Conservation (phyloP, 2,888 invertebrate genomes). For the Argyresthia goedartella region DNA sequence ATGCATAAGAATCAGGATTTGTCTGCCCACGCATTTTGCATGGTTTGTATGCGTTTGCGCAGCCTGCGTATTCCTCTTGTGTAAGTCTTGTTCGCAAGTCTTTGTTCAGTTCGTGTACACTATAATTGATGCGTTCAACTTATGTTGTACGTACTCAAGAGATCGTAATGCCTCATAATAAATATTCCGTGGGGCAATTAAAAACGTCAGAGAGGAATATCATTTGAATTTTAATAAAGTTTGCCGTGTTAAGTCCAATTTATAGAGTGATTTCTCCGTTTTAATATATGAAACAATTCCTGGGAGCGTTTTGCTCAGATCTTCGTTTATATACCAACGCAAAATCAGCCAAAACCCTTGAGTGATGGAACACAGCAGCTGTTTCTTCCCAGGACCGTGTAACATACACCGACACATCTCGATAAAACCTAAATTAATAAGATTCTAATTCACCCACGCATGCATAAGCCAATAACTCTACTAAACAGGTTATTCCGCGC, state of each 20-base stretch:
- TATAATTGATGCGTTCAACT: constrained; percentile 1
- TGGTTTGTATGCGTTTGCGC: not conserved
- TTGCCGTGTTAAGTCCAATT: no score
- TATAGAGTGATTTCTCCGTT: no score
- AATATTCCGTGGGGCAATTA: not conserved
- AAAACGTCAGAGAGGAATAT: no score
- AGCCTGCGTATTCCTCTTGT: not conserved
- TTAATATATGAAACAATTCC: no score
- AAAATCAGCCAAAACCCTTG: no score
- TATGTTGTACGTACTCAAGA: not conserved
- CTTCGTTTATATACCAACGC: no score
- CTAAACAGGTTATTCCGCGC: not conserved
- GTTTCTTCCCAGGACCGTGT: not conserved
- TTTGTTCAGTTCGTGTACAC: not conserved
- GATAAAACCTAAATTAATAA: not conserved
- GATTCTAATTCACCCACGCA: not conserved
- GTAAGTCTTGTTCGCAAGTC: not conserved
- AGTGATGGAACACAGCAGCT: no score
- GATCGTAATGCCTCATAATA: not conserved
- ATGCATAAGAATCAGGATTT: not conserved
- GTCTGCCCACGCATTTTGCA: not conserved
- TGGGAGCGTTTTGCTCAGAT: no score
- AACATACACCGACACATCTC: not conserved
- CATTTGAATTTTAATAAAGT: no score
- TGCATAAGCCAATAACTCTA: constrained; percentile 2